Percentiles rank a stretch among this genome's conserved stretches.
phyloP scores from a whole-genome alignment of 2,797 vertebrate species.

The Tolypeutes matacus region DNA sequence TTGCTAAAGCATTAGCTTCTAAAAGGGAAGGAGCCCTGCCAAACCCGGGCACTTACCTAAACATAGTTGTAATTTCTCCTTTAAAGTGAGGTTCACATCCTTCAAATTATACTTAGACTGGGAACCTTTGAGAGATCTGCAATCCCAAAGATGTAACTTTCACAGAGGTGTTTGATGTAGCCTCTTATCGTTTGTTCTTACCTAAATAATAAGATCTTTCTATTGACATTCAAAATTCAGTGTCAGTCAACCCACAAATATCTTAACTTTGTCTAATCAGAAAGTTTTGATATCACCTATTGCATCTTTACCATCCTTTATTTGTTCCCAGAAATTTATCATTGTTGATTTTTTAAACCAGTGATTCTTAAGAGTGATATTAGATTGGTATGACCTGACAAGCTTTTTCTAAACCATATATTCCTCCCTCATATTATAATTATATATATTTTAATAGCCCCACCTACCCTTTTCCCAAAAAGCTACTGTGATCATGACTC shows the following conservation, averaged over 20 bases:
- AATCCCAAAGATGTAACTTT: neutral
- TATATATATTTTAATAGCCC: neutral
- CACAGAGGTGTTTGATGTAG: neutral
- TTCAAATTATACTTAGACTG: neutral
- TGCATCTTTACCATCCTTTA: neutral
- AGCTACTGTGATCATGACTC: neutral
- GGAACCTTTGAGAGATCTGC: neutral
- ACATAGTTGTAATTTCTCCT: neutral
- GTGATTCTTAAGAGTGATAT: conserved; percentile 10
- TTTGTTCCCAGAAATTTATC: neutral
- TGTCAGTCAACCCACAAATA: neutral
- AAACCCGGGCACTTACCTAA: conserved; percentile 22
- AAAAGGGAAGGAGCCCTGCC: conserved; percentile 45
- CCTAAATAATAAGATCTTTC: neutral
- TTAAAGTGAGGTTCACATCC: neutral
- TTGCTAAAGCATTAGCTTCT: conserved; percentile 43
- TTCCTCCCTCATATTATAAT: neutral
- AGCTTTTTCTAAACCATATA: neutral
- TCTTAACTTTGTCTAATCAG: neutral
- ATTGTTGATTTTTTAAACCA: conserved; percentile 32
- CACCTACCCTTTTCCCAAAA: neutral
- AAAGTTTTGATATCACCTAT: neutral
- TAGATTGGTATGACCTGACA: neutral
- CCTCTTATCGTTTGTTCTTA: conserved; percentile 1
- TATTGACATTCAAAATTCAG: neutral